phyloP scores from a whole-genome alignment of 2,888 invertebrate genomes.

The Sphaeridia pumilis region DNA sequence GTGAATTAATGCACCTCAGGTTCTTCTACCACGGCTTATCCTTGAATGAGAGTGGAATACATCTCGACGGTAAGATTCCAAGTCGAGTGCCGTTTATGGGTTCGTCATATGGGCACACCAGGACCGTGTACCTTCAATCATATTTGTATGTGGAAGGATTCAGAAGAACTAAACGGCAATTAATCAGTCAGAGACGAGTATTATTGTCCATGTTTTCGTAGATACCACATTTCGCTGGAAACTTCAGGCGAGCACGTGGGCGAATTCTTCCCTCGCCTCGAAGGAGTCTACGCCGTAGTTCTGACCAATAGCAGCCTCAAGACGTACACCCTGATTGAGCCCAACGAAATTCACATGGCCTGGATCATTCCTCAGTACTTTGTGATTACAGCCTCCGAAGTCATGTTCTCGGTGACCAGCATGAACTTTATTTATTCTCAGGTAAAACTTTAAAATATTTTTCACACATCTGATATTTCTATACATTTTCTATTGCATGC shows the following conservation, averaged over 20 bases:
- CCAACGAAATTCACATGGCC: conserved; percentile 54
- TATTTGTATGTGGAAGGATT: too few relatives aligned
- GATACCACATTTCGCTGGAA: not conserved
- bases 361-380: conserved; percentile 87
- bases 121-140: too few relatives aligned
- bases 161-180: too few relatives aligned
- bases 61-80: too few relatives aligned
- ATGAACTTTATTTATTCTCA: conserved; percentile 89
- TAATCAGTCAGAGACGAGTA: too few relatives aligned
- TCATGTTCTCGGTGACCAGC: conserved; percentile 92
- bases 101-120: too few relatives aligned
- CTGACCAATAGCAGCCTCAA: not conserved
- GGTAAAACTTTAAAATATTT: conserved; percentile 38
- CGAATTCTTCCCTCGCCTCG: not conserved
- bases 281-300: not conserved
- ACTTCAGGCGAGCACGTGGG: not conserved
- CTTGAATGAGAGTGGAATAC: too few relatives aligned
- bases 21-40: too few relatives aligned
- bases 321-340: conserved; percentile 46
- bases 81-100: too few relatives aligned
- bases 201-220: too few relatives aligned
- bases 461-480: not conserved
- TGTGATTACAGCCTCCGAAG: conserved; percentile 85
- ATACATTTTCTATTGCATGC: not conserved
- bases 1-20: too few relatives aligned